Evolutionary conservation across 2,888 invertebrate genomes (phyloP).

Genomic region (Argyra leucocephala): DNA sequence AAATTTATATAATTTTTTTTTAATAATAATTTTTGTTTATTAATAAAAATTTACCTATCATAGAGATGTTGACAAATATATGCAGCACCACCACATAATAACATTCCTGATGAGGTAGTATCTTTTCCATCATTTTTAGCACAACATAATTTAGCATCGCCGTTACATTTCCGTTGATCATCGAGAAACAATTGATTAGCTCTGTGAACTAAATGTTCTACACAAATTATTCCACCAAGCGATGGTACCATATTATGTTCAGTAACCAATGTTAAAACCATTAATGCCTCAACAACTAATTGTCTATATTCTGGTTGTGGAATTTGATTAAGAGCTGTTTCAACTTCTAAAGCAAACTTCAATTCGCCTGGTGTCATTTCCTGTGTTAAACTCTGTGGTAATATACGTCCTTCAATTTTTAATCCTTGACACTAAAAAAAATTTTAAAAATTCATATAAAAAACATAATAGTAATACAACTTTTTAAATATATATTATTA

Average conservation of each 20-base stretch:
- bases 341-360: conserved; percentile 95
- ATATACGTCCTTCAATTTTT: conserved; percentile 79
- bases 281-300: conserved; percentile 90
- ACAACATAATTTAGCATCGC: conserved; percentile 90
- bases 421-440: conserved; percentile 76
- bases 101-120: conserved; percentile 53
- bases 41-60: conserved; percentile 47
- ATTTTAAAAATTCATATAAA: conserved; percentile 10
- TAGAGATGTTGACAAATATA: conserved; percentile 95
- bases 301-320: conserved; percentile 98
- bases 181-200: conserved; percentile 91
- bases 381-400: conserved; percentile 87
- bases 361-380: conserved; percentile 99
- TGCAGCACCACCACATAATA: conserved; percentile 84
- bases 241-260: conserved; percentile 73
- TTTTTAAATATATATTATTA: conserved; percentile 7
- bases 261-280: conserved; percentile 85
- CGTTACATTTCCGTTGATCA: conserved; percentile 85
- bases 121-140: conserved; percentile 61
- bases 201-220: conserved; percentile 85
- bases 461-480: too few relatives aligned
- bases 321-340: conserved; percentile 91
- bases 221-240: conserved; percentile 70
- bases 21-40: background rate
- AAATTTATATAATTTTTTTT: background rate